These are phyloP conservation scores for Gorsachius goisagi DNA, from an alignment of 2,113 vertebrate genomes.

Conservation along the genomic window DNA sequence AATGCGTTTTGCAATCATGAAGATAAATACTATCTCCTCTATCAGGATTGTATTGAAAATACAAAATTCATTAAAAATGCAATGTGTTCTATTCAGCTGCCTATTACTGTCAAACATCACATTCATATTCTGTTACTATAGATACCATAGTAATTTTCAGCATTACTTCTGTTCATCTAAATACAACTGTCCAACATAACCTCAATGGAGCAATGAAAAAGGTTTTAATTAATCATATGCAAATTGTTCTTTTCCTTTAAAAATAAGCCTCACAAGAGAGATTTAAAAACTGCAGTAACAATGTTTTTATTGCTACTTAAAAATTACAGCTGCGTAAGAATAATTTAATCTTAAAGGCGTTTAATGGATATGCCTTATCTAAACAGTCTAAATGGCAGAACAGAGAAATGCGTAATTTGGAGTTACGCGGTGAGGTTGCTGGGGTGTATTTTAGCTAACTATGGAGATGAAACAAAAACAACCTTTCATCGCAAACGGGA, in stretches of 20 bases:
- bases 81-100: slow-evolving; percentile 42
- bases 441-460: slow-evolving; percentile 2
- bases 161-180: slow-evolving; percentile 59
- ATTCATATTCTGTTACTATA: slow-evolving; percentile 67
- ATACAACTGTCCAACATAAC: slow-evolving; percentile 62
- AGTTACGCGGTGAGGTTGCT: slow-evolving; percentile 8
- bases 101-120: slow-evolving; percentile 47
- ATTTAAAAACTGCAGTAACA: slow-evolving; percentile 34
- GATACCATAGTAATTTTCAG: slow-evolving; percentile 61
- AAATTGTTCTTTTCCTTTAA: slow-evolving; percentile 65
- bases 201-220: slow-evolving; percentile 64
- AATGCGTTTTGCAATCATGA: not conserved
- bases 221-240: slow-evolving; percentile 69
- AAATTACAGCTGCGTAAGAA: slow-evolving; percentile 60
- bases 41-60: slow-evolving; percentile 39
- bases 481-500: not conserved
- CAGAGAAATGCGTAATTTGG: slow-evolving; percentile 34
- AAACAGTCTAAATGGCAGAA: slow-evolving; percentile 46
- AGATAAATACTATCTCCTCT: slow-evolving; percentile 32
- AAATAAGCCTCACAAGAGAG: slow-evolving; percentile 58
- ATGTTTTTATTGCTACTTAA: slow-evolving; percentile 64
- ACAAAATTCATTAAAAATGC: slow-evolving; percentile 49
- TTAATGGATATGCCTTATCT: slow-evolving; percentile 56
- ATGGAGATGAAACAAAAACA: not conserved
- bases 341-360: slow-evolving; percentile 52